phyloP scores from a whole-genome alignment of 2,888 invertebrate genomes.

The Drosophila cognata region DNA sequence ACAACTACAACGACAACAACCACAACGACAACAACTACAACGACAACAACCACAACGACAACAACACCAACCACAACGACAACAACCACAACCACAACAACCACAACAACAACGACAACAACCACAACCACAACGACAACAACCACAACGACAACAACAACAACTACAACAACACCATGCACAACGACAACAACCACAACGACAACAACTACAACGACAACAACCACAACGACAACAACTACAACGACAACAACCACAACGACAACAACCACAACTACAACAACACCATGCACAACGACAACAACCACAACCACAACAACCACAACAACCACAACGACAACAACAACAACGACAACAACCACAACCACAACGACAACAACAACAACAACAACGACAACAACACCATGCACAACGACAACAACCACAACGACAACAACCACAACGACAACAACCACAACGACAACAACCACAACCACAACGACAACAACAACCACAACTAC shows the following conservation, averaged over 20 bases:
- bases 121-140: not conserved
- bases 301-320: not conserved
- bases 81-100: not conserved
- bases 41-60: not conserved
- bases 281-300: not conserved
- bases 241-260: conserved; percentile 4
- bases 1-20: not conserved
- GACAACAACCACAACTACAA: not conserved
- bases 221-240: conserved; percentile 1
- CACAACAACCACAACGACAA: conserved; percentile 6
- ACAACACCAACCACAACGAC: conserved; percentile 2
- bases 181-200: conserved; percentile 4
- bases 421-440: too few species aligned
- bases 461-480: not conserved
- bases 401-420: too few species aligned
- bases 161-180: conserved; percentile 3
- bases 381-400: too few species aligned
- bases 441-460: not conserved
- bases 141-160: not conserved
- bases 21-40: not conserved
- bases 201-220: conserved; percentile 4
- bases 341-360: not conserved
- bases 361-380: not conserved
- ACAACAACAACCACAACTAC: conserved; percentile 5
- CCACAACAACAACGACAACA: not conserved